phyloP scores from a whole-genome alignment of 2,113 vertebrate genomes.

The Lepus americanus region DNA sequence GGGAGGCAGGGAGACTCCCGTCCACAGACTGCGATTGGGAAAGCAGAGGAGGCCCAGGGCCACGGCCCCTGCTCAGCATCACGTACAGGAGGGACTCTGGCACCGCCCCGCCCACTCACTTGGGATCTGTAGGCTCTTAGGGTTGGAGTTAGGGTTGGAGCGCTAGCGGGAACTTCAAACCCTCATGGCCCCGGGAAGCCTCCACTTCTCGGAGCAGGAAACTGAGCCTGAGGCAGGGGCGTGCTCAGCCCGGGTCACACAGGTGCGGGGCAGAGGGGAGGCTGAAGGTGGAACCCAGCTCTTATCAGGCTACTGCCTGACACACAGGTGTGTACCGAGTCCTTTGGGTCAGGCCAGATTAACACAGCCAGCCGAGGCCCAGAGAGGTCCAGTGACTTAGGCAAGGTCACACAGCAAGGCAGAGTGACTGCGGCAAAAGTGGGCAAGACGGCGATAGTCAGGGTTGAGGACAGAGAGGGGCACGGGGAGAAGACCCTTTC shows the following conservation, averaged over 20 bases:
- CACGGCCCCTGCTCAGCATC: neutral
- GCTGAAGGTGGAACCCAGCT: neutral
- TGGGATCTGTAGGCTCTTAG: neutral
- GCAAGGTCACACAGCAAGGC: neutral
- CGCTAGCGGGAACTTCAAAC: neutral
- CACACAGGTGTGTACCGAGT: neutral
- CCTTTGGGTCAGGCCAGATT: neutral
- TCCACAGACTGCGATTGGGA: neutral
- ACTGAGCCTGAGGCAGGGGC: neutral
- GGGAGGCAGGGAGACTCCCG: conserved; percentile 12
- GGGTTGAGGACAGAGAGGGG: neutral
- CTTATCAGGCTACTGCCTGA: neutral
- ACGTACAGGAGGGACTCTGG: neutral
- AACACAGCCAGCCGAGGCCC: neutral
- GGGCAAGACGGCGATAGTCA: neutral
- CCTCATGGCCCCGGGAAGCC: neutral
- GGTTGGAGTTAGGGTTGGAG: neutral
- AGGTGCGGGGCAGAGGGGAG: neutral
- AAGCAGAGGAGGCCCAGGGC: neutral
- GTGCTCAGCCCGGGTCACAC: neutral
- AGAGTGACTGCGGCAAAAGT: neutral
- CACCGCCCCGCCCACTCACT: neutral
- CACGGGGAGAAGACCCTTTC: neutral
- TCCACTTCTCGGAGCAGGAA: neutral
- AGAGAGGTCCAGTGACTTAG: conserved; percentile 12